phyloP scores from a whole-genome alignment of 2,113 vertebrate species.

The Turnix velox region DNA sequence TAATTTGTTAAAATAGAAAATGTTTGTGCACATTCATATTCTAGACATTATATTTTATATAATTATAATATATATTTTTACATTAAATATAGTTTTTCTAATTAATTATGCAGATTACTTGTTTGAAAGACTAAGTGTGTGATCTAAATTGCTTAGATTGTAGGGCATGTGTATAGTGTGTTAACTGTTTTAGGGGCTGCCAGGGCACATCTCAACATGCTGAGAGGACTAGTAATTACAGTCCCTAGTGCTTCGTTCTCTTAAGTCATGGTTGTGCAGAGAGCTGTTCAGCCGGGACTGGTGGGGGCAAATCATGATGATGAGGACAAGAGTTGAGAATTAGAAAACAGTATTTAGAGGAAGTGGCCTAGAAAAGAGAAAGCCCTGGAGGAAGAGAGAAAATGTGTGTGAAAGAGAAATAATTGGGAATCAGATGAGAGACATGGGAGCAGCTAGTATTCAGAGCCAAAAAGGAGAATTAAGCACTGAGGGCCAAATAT shows the following conservation, averaged over 20 bases:
- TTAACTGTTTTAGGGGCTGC: constrained; percentile 17
- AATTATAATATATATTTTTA: too few relatives aligned
- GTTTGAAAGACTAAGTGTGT: constrained; percentile 9
- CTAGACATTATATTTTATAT: too few relatives aligned
- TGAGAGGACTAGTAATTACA: constrained; percentile 23
- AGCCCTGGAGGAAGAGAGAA: not conserved
- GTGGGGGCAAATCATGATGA: not conserved
- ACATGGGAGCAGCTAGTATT: not conserved
- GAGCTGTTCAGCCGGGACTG: not conserved
- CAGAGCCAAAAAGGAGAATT: not conserved
- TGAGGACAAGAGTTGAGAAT: not conserved
- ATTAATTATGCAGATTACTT: constrained; percentile 29
- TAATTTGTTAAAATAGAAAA: not conserved
- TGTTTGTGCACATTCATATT: not conserved
- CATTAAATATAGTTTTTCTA: constrained; percentile 8
- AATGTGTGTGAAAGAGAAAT: constrained; percentile 11
- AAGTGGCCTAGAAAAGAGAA: not conserved
- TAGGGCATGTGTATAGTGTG: not conserved
- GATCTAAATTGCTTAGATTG: constrained; percentile 28
- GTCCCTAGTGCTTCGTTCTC: constrained; percentile 3
- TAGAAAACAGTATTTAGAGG: not conserved
- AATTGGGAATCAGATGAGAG: not conserved
- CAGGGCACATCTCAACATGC: not conserved
- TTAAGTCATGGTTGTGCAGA: not conserved
- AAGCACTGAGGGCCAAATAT: not conserved